Conservation (phyloP, 2,888 invertebrate genomes). For the Antheraea assamensis region DNA sequence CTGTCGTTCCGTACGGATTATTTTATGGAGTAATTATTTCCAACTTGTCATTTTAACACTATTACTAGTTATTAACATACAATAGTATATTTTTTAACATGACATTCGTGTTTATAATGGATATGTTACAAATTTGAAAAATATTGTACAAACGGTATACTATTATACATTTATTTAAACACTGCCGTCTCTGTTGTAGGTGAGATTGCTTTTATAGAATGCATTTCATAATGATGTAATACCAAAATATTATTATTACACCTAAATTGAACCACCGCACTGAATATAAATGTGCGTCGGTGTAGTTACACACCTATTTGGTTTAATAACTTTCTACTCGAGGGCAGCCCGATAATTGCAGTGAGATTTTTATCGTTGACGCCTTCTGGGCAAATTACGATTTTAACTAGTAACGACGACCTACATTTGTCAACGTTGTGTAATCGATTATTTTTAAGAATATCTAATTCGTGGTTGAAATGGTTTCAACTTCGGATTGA, state of each 20-base stretch:
- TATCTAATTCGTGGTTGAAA: not conserved
- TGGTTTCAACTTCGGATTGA: not conserved
- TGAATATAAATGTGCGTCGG: constrained; percentile 23
- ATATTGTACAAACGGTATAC: too few relatives aligned
- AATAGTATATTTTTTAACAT: too few relatives aligned
- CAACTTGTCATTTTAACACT: too few relatives aligned
- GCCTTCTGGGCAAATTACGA: constrained; percentile 62
- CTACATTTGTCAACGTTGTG: constrained; percentile 35
- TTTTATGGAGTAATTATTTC: too few relatives aligned
- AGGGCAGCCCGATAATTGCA: constrained; percentile 67
- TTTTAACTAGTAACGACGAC: constrained; percentile 55
- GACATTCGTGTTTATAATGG: too few relatives aligned
- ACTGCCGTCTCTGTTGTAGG: not conserved
- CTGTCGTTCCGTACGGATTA: too few relatives aligned
- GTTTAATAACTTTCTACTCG: constrained; percentile 60
- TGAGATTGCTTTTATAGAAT: not conserved
- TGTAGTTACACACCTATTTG: constrained; percentile 66
- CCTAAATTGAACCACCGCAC: not conserved
- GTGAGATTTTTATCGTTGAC: constrained; percentile 65
- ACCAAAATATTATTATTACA: not conserved
- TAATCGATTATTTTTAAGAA: not conserved
- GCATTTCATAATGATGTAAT: not conserved
- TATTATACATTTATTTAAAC: not conserved
- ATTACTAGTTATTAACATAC: too few relatives aligned
- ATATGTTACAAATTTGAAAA: too few relatives aligned